A percentile compares a stretch with the other conserved stretches of the same genome.
These are phyloP conservation scores for Lucinisca nassula DNA, from an alignment of 2,888 invertebrate species.

Conservation along the genomic window DNA sequence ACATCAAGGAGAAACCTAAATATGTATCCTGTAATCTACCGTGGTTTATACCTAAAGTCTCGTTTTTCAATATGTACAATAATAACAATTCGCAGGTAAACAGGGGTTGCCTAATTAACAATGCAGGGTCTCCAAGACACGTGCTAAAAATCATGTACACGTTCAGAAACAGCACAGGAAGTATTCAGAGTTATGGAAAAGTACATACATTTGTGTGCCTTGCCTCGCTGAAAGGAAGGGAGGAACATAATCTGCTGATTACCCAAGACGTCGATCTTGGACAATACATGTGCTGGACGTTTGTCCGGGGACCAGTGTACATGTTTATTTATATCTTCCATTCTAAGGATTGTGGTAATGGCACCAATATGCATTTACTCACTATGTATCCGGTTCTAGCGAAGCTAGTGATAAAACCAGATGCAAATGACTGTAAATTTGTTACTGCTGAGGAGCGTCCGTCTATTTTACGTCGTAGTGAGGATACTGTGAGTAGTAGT, in stretches of 20 bases:
- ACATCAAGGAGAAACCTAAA: constrained; percentile 52
- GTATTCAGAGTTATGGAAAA: background rate
- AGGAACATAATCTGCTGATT: constrained; percentile 64
- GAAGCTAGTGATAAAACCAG: constrained; percentile 51
- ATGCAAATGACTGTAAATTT: constrained; percentile 60
- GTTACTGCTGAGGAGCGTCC: constrained; percentile 41
- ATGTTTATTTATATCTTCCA: constrained; percentile 58
- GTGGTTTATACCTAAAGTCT: constrained; percentile 67
- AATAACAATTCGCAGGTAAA: constrained; percentile 29
- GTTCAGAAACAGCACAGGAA: constrained; percentile 24
- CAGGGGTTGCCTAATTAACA: constrained; percentile 54
- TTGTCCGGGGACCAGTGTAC: constrained; percentile 36
- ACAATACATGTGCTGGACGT: constrained; percentile 64
- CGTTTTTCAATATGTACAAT: constrained; percentile 58
- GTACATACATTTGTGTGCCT: constrained; percentile 55
- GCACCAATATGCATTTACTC: constrained; percentile 67
- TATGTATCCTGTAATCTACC: constrained; percentile 64
- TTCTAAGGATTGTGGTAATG: constrained; percentile 66
- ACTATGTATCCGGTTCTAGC: constrained; percentile 43
- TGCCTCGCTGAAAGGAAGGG: constrained; percentile 66
- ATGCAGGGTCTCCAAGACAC: constrained; percentile 40
- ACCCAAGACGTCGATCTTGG: constrained; percentile 51
- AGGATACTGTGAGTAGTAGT: constrained; percentile 27
- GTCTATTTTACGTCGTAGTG: constrained; percentile 32
- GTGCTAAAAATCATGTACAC: constrained; percentile 57